These are phyloP conservation scores for Eupithecia vulgata DNA, from an alignment of 2,888 invertebrate genomes.

Conservation along the genomic window DNA sequence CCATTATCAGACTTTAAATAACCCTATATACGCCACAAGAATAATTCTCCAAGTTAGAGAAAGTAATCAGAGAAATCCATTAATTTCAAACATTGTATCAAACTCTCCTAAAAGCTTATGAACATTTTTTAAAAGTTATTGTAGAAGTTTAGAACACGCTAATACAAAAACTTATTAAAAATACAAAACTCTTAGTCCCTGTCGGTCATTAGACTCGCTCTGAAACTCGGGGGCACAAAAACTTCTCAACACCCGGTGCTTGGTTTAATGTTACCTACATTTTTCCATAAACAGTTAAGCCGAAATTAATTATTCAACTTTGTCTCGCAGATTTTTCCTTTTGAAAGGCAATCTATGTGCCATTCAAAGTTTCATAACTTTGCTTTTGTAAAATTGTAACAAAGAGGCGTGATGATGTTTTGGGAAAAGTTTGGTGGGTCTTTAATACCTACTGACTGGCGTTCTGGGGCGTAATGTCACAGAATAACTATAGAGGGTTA, in stretches of 20 bases:
- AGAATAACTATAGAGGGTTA: too few relatives aligned
- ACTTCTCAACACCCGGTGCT: slow-evolving; percentile 54
- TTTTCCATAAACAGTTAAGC: slow-evolving; percentile 55
- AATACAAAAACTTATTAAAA: slow-evolving; percentile 67
- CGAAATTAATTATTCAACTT: slow-evolving; percentile 59
- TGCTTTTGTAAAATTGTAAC: slow-evolving; percentile 4
- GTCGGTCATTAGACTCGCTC: slow-evolving; percentile 59
- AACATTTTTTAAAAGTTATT: slow-evolving; percentile 40
- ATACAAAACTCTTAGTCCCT: slow-evolving; percentile 63
- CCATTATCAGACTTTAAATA: neutral
- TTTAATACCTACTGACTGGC: neutral
- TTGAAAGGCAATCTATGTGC: slow-evolving; percentile 39
- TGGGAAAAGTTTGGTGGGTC: neutral
- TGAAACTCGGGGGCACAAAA: slow-evolving; percentile 47
- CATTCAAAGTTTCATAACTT: slow-evolving; percentile 30
- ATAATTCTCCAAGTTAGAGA: neutral
- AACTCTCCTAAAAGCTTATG: slow-evolving; percentile 4
- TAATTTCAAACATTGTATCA: slow-evolving; percentile 3
- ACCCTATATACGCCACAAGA: neutral
- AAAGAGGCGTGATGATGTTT: slow-evolving; percentile 1
- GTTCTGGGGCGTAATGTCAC: too few relatives aligned
- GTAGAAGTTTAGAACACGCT: slow-evolving; percentile 54
- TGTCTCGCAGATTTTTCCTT: slow-evolving; percentile 46
- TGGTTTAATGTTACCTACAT: slow-evolving; percentile 52
- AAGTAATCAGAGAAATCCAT: neutral